Evolutionary conservation across 1,140 invertebrate genomes (phyloP).

Genomic region (Nasonia vitripennis): DNA sequence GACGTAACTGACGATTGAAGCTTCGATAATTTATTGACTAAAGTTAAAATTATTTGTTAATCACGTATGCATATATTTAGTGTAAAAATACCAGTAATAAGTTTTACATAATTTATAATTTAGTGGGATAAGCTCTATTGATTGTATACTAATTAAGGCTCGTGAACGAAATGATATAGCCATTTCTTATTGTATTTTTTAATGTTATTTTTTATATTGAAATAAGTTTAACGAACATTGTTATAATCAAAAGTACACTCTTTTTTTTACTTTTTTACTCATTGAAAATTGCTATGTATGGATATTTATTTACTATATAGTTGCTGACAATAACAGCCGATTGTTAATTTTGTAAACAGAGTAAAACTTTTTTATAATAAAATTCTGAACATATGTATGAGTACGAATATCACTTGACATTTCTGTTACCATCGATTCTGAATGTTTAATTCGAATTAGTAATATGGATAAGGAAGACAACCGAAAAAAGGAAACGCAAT

Average conservation of each 20-base stretch:
- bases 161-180: conserved; percentile 67
- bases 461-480: neutral
- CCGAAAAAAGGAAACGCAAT: neutral
- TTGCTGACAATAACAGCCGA: neutral
- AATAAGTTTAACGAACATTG: conserved; percentile 1
- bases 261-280: neutral
- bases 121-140: neutral
- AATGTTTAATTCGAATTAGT: neutral
- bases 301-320: neutral
- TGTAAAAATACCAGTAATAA: neutral
- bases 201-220: conserved; percentile 46
- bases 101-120: neutral
- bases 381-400: neutral
- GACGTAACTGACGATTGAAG: too few species aligned
- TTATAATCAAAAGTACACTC: neutral
- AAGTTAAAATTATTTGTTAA: neutral
- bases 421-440: neutral
- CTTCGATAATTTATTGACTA: too few species aligned
- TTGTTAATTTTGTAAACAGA: neutral
- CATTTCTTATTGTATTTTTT: conserved; percentile 54
- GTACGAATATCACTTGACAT: neutral
- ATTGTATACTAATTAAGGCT: conserved; percentile 64
- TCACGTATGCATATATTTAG: neutral
- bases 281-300: neutral
- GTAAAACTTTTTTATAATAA: conserved; percentile 10